Conservation (phyloP, 2,888 invertebrate species). For the Seladonia tumulorum region DNA sequence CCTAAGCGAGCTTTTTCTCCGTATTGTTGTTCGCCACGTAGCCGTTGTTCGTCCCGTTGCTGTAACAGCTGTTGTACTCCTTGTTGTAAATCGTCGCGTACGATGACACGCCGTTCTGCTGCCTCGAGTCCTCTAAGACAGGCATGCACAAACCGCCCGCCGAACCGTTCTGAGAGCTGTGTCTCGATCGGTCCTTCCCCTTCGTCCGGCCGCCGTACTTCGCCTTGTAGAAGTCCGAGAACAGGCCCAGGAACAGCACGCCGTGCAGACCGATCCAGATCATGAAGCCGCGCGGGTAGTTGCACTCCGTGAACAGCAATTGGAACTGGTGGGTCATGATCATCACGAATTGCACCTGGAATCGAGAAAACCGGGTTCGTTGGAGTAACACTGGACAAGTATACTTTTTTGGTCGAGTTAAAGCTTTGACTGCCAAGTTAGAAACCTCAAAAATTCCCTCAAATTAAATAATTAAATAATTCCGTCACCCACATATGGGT, state of each 20-base stretch:
- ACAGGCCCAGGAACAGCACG: slow-evolving; percentile 96
- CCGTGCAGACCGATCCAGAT: slow-evolving; percentile 98
- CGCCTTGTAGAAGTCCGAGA: slow-evolving; percentile 97
- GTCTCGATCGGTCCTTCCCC: slow-evolving; percentile 65
- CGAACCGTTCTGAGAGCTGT: slow-evolving; percentile 78
- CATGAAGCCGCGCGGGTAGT: slow-evolving; percentile 96
- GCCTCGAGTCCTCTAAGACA: slow-evolving; percentile 86
- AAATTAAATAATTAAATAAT: no score
- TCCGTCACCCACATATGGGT: no score
- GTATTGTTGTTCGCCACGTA: slow-evolving; percentile 85
- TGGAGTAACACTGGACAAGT: background rate
- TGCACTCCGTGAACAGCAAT: slow-evolving; percentile 94
- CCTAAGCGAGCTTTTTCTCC: slow-evolving; percentile 82
- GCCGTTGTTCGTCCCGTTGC: slow-evolving; percentile 88
- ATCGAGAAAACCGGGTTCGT: background rate
- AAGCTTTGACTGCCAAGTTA: no score
- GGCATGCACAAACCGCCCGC: slow-evolving; percentile 89
- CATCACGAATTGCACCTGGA: slow-evolving; percentile 95
- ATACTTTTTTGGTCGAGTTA: no score
- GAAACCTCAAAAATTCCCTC: no score
- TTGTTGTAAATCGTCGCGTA: slow-evolving; percentile 86
- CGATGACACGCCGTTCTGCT: slow-evolving; percentile 80
- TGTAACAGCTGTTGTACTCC: slow-evolving; percentile 87
- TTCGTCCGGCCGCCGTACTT: slow-evolving; percentile 86
- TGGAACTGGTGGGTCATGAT: slow-evolving; percentile 97